phyloP scores from a whole-genome alignment of 2,113 vertebrate species.

The Sakesphorus luctuosus region DNA sequence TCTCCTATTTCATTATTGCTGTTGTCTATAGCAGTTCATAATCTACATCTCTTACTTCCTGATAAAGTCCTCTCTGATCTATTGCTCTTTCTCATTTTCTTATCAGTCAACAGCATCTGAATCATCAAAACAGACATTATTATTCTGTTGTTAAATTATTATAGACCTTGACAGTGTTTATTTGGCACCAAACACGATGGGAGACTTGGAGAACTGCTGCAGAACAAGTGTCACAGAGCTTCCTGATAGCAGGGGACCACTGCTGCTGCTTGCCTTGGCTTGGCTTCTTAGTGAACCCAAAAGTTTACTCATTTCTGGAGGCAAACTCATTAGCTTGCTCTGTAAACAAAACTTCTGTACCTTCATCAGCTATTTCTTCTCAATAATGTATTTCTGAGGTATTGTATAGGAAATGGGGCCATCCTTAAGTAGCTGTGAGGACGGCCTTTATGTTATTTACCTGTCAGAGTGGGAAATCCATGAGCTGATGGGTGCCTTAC shows the following conservation, averaged over 20 bases:
- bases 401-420: background rate
- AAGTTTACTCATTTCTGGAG: background rate
- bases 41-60: background rate
- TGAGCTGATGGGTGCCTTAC: background rate
- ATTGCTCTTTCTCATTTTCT: background rate
- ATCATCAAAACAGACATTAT: background rate
- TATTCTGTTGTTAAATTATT: background rate
- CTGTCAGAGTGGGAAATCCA: background rate
- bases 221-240: background rate
- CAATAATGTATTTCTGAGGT: background rate
- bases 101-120: accelerated
- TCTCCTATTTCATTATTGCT: background rate
- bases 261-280: background rate
- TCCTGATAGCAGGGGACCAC: background rate
- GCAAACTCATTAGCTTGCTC: background rate
- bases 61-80: background rate
- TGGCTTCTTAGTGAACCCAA: background rate
- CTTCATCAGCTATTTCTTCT: background rate
- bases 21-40: background rate
- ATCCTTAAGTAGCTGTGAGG: background rate
- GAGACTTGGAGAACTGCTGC: background rate
- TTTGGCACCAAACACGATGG: background rate
- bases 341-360: background rate
- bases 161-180: background rate
- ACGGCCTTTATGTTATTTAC: background rate